Evolutionary conservation across 2,113 vertebrate genomes (phyloP).

Genomic region (Ploceus nigricollis): DNA sequence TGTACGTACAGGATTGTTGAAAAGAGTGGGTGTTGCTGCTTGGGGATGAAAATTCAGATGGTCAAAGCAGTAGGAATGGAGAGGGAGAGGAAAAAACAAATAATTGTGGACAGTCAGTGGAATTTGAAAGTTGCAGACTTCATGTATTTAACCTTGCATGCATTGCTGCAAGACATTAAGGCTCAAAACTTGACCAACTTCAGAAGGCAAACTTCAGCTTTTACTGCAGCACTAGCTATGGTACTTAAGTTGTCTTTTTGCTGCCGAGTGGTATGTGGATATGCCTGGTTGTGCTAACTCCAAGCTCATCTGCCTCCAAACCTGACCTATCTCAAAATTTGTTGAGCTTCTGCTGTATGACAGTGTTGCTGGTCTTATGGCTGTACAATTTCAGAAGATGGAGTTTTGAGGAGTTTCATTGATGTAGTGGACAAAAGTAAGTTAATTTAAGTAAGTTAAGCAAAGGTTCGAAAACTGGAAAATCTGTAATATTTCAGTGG

Average conservation of each 20-base stretch:
- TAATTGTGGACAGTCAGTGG: neutral
- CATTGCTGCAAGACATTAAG: neutral
- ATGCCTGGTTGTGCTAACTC: neutral
- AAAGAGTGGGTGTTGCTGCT: neutral
- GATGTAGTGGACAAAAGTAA: neutral
- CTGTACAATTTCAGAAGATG: neutral
- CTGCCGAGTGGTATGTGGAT: rapidly evolving
- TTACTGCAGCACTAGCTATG: neutral
- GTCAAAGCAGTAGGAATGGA: neutral
- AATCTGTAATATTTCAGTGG: neutral
- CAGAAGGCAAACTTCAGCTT: neutral
- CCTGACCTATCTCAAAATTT: neutral
- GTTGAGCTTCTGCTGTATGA: neutral
- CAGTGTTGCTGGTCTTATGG: neutral
- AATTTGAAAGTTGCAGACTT: neutral
- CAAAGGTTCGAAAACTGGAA: neutral
- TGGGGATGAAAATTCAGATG: neutral
- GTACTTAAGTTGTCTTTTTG: neutral
- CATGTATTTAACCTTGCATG: neutral
- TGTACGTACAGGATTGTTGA: neutral
- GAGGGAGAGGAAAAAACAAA: neutral
- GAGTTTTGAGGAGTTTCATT: neutral
- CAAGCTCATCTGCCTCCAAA: neutral
- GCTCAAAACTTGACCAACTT: neutral
- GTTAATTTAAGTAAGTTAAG: too few relatives aligned